Conservation (phyloP, 2,888 invertebrate genomes). For the Polydrusus cervinus region DNA sequence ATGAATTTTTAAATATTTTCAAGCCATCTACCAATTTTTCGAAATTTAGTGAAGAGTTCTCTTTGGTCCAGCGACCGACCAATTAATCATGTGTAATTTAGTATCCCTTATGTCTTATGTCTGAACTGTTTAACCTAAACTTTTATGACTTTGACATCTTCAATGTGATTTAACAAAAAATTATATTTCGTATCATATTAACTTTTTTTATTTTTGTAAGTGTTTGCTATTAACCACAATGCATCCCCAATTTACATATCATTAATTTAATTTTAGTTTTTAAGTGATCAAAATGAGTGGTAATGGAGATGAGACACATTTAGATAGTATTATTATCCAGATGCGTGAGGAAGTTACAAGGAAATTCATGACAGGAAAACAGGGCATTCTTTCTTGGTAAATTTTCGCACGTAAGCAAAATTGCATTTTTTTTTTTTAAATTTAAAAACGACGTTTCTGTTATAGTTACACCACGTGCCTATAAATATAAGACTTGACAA, state of each 20-base stretch:
- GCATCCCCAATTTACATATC: background rate
- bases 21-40: no score
- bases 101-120: no score
- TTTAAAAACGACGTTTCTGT: background rate
- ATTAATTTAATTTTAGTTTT: background rate
- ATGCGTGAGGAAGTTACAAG: conserved; percentile 37
- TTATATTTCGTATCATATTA: no score
- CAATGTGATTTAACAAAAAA: background rate
- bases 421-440: background rate
- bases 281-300: conserved; percentile 6
- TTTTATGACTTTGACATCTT: background rate
- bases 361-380: conserved; percentile 37
- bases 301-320: background rate
- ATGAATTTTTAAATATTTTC: no score
- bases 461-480: no score
- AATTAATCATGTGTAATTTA: no score
- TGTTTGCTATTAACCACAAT: background rate
- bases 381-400: conserved; percentile 41
- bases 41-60: no score
- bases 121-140: background rate
- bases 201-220: background rate
- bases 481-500: no score
- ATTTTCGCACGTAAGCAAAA: conserved; percentile 11
- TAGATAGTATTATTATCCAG: conserved; percentile 8
- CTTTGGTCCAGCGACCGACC: no score